Evolutionary conservation across 1,140 invertebrate species (phyloP), one percentile per base, ranked within the genome.

Genomic region (Charaxes varanes): DNA sequence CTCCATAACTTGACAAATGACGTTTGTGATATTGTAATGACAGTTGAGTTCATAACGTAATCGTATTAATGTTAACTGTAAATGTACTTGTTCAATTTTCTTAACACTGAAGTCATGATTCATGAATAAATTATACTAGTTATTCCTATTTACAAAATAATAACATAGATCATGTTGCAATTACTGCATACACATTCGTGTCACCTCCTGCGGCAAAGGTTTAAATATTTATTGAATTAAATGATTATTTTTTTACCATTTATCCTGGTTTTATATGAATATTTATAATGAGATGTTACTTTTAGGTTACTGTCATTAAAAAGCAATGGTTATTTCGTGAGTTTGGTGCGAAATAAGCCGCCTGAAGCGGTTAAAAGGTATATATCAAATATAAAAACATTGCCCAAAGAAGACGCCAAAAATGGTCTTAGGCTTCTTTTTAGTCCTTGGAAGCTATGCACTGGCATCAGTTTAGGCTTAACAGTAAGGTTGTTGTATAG

Each of bases 371-470:
- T 68, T n/a, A 73, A 70, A 60, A 43, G 54, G 5, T 61, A 64
- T 47, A 28, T 79, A 45, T 56, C 65, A 6, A 55, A 74, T 36
- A 41, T 62, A 1, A 70, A 70, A 59, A 44, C 17, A 44, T 37
- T 47, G 6, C 14, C 36, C 3, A 67, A 68, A 33, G 72, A 69
- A 49, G 59, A 55, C 51, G 10, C 58, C 21, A 68, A 74, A 31
- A 44, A 46, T 3, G 48, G 44, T n/a, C 34, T 65, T 36, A 49
- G 72, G 14, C 24, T 67, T 3, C 40, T 65, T 33, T 73, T 52
- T 53, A 74, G 67, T 36, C 78, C 78, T 3, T 82, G 78, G 78
- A 82, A 78, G 43, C 35, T 82, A 7, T 74, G 74, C 49, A 64
- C 73, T 4, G 78, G 78, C 21, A 47, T 82, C 22, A 74, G 74